Percentiles rank a stretch among this genome's conserved stretches.
Evolutionary conservation across 2,888 invertebrate species (phyloP).

Genomic region (Bruchidius siliquastri): DNA sequence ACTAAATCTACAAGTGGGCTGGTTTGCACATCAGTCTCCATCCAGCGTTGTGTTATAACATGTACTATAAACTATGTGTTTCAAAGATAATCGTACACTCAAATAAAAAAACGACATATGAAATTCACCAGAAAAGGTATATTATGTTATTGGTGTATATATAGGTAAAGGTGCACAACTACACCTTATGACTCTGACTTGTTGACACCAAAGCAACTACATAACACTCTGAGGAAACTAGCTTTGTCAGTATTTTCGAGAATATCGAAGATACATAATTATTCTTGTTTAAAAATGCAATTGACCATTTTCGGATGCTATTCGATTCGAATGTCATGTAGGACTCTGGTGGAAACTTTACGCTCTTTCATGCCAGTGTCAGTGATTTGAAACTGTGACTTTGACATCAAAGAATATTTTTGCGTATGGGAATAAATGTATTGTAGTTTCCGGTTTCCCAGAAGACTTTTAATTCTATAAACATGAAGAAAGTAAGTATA

Average conservation of each 20-base stretch:
- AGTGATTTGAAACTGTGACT: background rate
- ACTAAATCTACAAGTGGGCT: conserved; percentile 48
- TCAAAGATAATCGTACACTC: conserved; percentile 33
- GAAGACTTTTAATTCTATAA: conserved; percentile 34
- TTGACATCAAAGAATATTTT: background rate
- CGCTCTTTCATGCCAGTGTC: background rate
- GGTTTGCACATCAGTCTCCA: conserved; percentile 50
- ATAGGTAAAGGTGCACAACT: conserved; percentile 28
- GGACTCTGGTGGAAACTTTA: background rate
- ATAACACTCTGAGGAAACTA: background rate
- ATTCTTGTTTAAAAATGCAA: background rate
- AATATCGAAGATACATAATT: background rate
- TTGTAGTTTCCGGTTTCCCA: conserved; percentile 25
- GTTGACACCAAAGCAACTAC: conserved; percentile 6
- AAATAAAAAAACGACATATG: conserved; percentile 29
- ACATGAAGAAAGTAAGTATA: conserved; percentile 36
- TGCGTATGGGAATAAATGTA: background rate
- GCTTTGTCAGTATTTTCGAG: background rate
- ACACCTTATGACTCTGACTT: conserved; percentile 40
- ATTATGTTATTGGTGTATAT: conserved; percentile 12
- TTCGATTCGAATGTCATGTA: background rate
- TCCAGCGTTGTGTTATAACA: conserved; percentile 43
- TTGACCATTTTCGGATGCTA: background rate
- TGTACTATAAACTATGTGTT: conserved; percentile 43
- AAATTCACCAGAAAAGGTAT: conserved; percentile 29